A percentile compares a stretch with the other conserved stretches of the same genome.
Evolutionary conservation across 1,140 invertebrate species (phyloP).

Genomic region (Brachystomella parvula): DNA sequence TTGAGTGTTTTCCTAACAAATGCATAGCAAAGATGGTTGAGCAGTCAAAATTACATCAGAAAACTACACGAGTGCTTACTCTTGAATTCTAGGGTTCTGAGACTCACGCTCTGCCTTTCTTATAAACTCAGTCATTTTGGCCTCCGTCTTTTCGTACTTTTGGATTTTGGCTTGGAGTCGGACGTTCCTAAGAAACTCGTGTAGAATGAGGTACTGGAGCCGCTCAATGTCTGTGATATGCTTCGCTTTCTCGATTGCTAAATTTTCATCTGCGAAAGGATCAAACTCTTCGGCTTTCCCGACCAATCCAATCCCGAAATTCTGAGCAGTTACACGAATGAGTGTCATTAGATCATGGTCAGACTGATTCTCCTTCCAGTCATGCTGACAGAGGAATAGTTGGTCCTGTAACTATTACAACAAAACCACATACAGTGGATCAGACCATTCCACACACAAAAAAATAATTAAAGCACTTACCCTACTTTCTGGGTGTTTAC

Average conservation of each 20-base stretch:
- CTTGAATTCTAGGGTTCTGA: not conserved
- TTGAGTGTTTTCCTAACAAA: not conserved
- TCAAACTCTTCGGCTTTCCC: not conserved
- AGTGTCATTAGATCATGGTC: not conserved
- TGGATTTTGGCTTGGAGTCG: not conserved
- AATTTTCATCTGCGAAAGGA: not conserved
- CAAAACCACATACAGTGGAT: not conserved
- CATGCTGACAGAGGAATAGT: not conserved
- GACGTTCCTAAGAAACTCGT: not conserved
- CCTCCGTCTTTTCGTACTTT: not conserved
- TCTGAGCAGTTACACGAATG: not conserved
- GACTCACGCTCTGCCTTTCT: not conserved
- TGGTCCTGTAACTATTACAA: not conserved
- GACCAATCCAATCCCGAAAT: not conserved
- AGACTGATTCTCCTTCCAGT: not conserved
- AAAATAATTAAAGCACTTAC: not conserved
- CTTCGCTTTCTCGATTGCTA: not conserved
- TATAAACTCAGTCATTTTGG: not conserved
- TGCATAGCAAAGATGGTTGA: too few relatives aligned
- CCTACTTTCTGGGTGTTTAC: not conserved
- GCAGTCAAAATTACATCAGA: not conserved
- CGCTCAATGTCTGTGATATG: not conserved
- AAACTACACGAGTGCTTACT: not conserved
- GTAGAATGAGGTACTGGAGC: not conserved
- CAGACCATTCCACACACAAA: not conserved